Conservation (phyloP, 53 echinoderm and acorn worm genomes). For the Stichopus horrens region DNA sequence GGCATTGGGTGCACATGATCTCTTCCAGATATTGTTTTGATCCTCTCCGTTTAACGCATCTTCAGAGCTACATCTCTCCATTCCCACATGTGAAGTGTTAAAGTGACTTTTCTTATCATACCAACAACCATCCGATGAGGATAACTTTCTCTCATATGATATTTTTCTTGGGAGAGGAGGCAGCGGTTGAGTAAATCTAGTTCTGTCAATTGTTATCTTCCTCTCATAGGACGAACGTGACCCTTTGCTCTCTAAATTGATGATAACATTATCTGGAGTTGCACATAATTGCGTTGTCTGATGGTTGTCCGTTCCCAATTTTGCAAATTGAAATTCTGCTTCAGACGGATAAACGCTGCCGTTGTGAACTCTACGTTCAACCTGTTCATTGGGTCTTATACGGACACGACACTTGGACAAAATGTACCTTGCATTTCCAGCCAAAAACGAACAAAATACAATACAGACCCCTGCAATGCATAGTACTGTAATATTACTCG, state of each 20-base stretch:
- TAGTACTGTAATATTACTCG: background rate
- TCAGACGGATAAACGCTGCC: background rate
- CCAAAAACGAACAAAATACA: slow-evolving; percentile 21
- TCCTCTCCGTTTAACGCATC: background rate
- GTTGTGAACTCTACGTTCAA: background rate
- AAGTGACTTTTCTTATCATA: background rate
- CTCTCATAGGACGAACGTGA: slow-evolving; percentile 19
- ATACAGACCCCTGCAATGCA: background rate
- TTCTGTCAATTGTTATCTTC: background rate
- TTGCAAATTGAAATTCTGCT: background rate
- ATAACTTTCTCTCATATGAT: background rate
- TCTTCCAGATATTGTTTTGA: background rate
- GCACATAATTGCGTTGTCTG: background rate
- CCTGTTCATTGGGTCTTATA: background rate
- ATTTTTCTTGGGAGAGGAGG: background rate
- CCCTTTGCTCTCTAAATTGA: background rate
- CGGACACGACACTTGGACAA: slow-evolving; percentile 21
- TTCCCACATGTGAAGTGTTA: background rate
- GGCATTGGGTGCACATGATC: background rate
- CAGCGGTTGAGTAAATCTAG: background rate
- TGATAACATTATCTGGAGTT: background rate
- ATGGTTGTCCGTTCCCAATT: background rate
- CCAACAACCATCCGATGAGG: slow-evolving; percentile 4
- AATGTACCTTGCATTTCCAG: slow-evolving; percentile 26
- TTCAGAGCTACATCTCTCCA: background rate